Evolutionary conservation across 2,113 vertebrate genomes (phyloP).

Genomic region (Myocastor coypus): DNA sequence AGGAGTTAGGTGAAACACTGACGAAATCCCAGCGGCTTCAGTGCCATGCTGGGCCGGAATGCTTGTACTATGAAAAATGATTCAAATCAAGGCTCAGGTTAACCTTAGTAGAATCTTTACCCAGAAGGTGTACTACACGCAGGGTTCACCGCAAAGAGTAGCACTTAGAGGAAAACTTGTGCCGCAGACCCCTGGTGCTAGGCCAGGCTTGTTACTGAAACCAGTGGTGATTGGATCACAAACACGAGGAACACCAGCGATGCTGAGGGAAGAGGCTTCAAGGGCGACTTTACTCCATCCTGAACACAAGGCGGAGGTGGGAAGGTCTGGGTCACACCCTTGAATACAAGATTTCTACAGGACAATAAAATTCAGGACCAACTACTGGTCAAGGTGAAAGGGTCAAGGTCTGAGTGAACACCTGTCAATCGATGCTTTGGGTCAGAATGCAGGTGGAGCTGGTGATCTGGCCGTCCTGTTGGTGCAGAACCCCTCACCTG

Average conservation of each 20-base stretch:
- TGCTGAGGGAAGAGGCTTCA: background rate
- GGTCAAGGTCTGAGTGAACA: constrained; percentile 47
- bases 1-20: background rate
- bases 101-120: background rate
- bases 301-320: background rate
- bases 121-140: background rate
- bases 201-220: background rate
- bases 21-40: background rate
- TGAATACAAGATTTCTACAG: background rate
- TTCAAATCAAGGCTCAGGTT: background rate
- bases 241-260: background rate
- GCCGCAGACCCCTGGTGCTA: background rate
- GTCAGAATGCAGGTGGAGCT: constrained; percentile 8
- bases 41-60: background rate
- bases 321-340: background rate
- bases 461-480: background rate
- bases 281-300: background rate
- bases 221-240: background rate
- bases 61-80: background rate
- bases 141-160: background rate
- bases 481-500: background rate
- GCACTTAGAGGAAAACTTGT: background rate
- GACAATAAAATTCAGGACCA: background rate
- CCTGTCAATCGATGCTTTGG: background rate
- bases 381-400: background rate